Conservation (phyloP, 2,888 invertebrate genomes). For the Xestia ashworthii region DNA sequence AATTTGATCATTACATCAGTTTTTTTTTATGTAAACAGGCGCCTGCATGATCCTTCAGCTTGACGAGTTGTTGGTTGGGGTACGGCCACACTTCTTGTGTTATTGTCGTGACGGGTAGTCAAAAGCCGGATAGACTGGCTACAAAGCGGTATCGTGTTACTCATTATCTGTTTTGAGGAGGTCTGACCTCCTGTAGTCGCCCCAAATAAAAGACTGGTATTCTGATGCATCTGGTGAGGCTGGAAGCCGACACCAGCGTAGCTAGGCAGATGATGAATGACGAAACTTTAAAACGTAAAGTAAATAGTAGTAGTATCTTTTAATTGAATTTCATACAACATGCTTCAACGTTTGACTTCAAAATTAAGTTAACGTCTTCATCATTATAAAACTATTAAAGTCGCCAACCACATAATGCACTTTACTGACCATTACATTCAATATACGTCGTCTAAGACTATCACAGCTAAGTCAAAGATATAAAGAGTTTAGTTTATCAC, state of each 20-base stretch:
- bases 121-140: background rate
- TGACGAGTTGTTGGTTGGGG: background rate
- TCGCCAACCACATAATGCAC: slow-evolving; percentile 20
- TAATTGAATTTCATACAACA: background rate
- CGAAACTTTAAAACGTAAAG: background rate
- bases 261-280: background rate
- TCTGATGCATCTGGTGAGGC: background rate
- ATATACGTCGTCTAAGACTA: slow-evolving; percentile 37
- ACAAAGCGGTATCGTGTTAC: background rate
- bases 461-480: slow-evolving; percentile 34
- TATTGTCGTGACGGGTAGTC: background rate
- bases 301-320: background rate
- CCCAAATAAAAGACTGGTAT: background rate
- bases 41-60: background rate
- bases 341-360: background rate
- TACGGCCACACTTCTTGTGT: too few relatives aligned
- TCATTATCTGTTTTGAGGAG: background rate
- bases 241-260: background rate
- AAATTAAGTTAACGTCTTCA: background rate
- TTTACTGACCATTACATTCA: slow-evolving; percentile 44
- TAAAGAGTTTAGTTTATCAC: slow-evolving; percentile 66
- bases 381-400: slow-evolving; percentile 7
- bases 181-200: background rate
- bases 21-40: background rate
- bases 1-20: background rate